These are phyloP conservation scores for Drosophila obscura DNA, from an alignment of 1,140 invertebrate genomes.

Conservation along the genomic window DNA sequence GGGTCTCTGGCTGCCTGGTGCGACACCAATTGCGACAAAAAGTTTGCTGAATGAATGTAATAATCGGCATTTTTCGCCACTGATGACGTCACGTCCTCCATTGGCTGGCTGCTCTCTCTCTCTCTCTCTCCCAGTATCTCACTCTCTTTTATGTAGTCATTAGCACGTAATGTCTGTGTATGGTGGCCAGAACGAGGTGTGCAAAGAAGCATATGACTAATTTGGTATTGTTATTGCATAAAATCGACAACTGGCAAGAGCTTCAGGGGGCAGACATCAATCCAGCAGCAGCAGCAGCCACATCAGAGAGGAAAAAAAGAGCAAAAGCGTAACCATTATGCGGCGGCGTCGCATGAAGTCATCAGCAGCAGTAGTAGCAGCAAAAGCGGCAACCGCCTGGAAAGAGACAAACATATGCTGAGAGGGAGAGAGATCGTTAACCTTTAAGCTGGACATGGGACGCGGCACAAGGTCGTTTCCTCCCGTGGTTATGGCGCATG, in stretches of 20 bases:
- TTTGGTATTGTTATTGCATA: slow-evolving; percentile 74
- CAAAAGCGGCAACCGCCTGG: slow-evolving; percentile 5
- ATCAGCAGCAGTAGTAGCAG: slow-evolving; percentile 59
- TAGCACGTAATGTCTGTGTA: slow-evolving; percentile 51
- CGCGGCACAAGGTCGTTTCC: slow-evolving; percentile 78
- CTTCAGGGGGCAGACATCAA: slow-evolving; percentile 10
- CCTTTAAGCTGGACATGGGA: slow-evolving; percentile 75
- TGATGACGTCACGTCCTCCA: slow-evolving; percentile 71
- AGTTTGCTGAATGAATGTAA: slow-evolving; percentile 45
- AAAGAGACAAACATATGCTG: slow-evolving; percentile 5
- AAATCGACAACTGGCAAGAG: slow-evolving; percentile 36
- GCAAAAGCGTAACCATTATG: slow-evolving; percentile 36
- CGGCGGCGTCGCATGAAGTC: slow-evolving; percentile 68
- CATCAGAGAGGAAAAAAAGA: slow-evolving; percentile 15
- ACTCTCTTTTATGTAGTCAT: slow-evolving; percentile 57
- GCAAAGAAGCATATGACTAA: slow-evolving; percentile 66
- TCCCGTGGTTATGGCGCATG: slow-evolving; percentile 19
- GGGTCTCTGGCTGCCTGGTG: slow-evolving; percentile 42
- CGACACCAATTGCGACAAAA: slow-evolving; percentile 51
- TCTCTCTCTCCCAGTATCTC: slow-evolving; percentile 3
- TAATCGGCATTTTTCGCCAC: slow-evolving; percentile 37
- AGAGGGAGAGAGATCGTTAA: slow-evolving; percentile 78
- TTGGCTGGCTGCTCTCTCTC: slow-evolving; percentile 4
- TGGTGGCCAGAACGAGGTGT: slow-evolving; percentile 23
- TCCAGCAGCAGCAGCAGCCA: too few species aligned